Percentiles rank a stretch among this genome's conserved stretches.
These are phyloP conservation scores for Phaethon lepturus DNA, from an alignment of 2,113 vertebrate species.

Conservation along the genomic window DNA sequence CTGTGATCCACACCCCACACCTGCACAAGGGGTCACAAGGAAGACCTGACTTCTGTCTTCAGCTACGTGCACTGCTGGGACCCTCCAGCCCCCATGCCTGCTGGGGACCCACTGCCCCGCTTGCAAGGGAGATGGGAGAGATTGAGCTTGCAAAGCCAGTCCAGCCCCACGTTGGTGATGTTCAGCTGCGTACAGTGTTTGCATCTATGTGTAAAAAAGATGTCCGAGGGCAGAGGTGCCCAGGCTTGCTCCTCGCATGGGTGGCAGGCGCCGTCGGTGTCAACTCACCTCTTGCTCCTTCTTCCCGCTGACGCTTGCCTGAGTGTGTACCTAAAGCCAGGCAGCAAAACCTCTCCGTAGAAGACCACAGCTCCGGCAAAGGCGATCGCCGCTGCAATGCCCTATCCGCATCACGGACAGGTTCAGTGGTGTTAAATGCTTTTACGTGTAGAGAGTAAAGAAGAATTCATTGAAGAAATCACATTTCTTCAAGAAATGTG, in stretches of 20 bases:
- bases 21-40: neutral
- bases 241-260: neutral
- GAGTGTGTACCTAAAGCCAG: neutral
- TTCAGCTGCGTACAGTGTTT: neutral
- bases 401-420: neutral
- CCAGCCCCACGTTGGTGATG: fast-evolving
- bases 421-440: neutral
- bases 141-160: neutral
- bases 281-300: neutral
- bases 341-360: neutral
- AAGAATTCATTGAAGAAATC: too few species aligned
- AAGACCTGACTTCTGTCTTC: neutral
- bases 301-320: fast-evolving
- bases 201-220: neutral
- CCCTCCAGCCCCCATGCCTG: fast-evolving
- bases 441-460: neutral
- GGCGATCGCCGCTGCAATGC: neutral
- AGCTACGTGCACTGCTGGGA: fast-evolving
- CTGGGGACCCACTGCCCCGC: neutral
- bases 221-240: neutral
- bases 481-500: too few species aligned
- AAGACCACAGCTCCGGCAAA: neutral
- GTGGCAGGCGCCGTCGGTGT: fast-evolving
- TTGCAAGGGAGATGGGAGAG: neutral
- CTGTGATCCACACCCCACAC: neutral